phyloP scores from a whole-genome alignment of 2,113 vertebrate genomes.

The Antigone vipio region DNA sequence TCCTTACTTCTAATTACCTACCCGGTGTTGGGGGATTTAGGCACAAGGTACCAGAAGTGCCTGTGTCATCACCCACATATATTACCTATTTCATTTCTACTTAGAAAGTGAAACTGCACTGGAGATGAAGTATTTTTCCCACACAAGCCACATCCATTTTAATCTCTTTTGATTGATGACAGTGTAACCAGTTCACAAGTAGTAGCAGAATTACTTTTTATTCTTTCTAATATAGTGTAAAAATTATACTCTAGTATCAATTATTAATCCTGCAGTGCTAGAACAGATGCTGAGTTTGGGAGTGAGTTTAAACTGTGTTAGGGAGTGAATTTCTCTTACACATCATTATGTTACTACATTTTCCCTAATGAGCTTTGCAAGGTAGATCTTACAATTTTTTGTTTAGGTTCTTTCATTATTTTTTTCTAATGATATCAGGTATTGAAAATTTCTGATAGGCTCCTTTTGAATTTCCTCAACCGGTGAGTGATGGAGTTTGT shows the following conservation, averaged over 20 bases:
- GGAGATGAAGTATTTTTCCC: not conserved
- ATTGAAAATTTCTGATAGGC: not conserved
- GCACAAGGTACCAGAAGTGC: not conserved
- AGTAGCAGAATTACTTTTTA: not conserved
- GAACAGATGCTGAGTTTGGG: not conserved
- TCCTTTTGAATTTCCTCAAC: not conserved
- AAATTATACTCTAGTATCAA: not conserved
- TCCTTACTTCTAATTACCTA: not conserved
- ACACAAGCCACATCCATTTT: not conserved
- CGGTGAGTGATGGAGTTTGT: not conserved
- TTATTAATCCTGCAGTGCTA: not conserved
- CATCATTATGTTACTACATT: not conserved
- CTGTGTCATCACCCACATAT: not conserved
- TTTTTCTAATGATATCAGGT: not conserved
- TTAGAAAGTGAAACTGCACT: not conserved
- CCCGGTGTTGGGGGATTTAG: not conserved
- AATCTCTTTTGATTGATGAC: not conserved
- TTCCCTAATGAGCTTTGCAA: not conserved
- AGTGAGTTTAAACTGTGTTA: not conserved
- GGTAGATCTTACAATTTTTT: not conserved
- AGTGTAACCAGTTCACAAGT: not conserved
- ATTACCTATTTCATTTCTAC: not conserved
- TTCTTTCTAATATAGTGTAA: not conserved
- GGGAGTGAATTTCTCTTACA: not conserved
- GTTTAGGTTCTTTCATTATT: not conserved